Conservation (phyloP, 2,797 vertebrate genomes). For the Neoniphon sammara region DNA sequence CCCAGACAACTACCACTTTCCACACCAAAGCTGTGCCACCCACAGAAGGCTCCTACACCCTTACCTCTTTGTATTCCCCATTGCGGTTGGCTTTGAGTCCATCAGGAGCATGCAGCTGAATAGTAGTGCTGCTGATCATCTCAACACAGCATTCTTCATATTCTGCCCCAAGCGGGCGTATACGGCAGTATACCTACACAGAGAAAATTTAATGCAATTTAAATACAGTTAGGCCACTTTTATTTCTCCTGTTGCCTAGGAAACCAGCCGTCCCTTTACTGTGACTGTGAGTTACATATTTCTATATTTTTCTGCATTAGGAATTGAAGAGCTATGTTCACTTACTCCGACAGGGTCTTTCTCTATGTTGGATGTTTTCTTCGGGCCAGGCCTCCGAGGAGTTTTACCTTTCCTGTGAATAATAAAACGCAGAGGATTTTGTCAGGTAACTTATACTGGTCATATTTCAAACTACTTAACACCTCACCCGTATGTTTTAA, state of each 20-base stretch:
- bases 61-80: constrained; percentile 95
- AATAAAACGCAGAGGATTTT: neutral
- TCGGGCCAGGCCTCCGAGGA: constrained; percentile 85
- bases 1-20: neutral
- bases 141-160: constrained; percentile 93
- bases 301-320: neutral
- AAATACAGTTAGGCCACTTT: neutral
- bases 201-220: constrained; percentile 2
- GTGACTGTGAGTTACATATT: neutral
- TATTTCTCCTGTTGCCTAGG: neutral
- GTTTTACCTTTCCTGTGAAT: constrained; percentile 85
- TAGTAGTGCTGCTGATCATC: constrained; percentile 89
- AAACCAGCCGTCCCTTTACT: neutral
- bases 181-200: constrained; percentile 92
- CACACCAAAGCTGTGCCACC: neutral
- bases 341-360: constrained; percentile 96
- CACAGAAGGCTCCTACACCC: neutral
- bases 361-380: constrained; percentile 85
- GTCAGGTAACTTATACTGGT: neutral
- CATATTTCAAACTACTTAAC: neutral
- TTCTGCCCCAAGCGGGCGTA: constrained; percentile 86
- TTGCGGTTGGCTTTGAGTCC: constrained; percentile 91
- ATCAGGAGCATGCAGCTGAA: constrained; percentile 94
- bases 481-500: too few species aligned
- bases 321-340: constrained; percentile 9